Conservation (phyloP, 2,888 invertebrate species). For the Aphidius colemani region DNA sequence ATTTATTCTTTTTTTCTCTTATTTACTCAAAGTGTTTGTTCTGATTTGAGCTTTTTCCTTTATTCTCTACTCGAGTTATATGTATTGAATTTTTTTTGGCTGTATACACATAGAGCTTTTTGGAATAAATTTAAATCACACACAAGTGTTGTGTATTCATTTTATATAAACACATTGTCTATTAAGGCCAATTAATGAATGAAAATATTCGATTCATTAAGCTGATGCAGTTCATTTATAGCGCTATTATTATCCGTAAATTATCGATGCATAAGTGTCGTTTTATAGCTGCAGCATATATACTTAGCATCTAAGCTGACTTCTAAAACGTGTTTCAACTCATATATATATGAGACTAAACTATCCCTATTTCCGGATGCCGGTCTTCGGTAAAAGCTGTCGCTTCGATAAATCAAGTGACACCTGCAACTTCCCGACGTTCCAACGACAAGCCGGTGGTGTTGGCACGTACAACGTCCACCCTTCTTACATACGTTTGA, state of each 20-base stretch:
- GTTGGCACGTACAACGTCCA: constrained; percentile 26
- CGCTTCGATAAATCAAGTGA: constrained; percentile 55
- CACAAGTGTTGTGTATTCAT: no score
- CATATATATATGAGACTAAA: constrained; percentile 1
- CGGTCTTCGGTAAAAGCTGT: constrained; percentile 52
- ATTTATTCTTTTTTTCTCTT: background rate
- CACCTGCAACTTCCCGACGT: constrained; percentile 50
- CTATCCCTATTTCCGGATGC: constrained; percentile 44
- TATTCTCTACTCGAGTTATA: background rate
- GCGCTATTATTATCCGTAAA: no score
- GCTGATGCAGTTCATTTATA: no score
- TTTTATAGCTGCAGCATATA: no score
- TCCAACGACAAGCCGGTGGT: constrained; percentile 14
- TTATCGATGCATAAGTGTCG: no score
- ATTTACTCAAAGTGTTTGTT: constrained; percentile 4
- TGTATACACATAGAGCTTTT: no score
- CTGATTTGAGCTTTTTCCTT: background rate
- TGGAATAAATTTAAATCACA: no score
- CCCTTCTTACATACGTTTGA: constrained; percentile 13
- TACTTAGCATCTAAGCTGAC: no score
- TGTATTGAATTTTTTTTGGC: constrained; percentile 4
- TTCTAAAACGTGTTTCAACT: background rate
- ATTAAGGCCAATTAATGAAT: no score
- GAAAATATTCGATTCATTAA: no score
- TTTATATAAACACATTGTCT: no score